Base-by-base conservation (phyloP, 2,888 invertebrate species). In the Leptogaster cylindrica region DNA sequence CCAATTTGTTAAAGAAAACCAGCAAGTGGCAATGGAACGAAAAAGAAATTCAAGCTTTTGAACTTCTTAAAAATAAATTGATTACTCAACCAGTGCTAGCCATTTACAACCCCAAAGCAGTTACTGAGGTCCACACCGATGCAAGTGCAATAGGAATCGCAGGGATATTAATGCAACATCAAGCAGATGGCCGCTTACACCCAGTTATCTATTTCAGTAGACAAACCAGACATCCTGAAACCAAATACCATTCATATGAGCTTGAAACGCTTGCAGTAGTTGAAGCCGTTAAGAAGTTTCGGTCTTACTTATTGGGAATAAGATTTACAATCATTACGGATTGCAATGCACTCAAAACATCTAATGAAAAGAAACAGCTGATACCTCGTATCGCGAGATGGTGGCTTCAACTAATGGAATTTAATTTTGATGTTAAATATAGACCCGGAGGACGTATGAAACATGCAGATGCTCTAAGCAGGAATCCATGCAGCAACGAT, bases 201-300 rank as follows among this genome's bases (percentile, higher is more conserved):
- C 76, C 76, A 2, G 73, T 77, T 6, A 73, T 71, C 20, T 75
- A 73, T 55, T 76, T 68, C 52, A 77, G 76, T 46, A 44, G 73
- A n/a, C 73, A 74, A 8, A 75, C 76, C 0, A 71, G 65, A 36
- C 65, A 55, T 2, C 73, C 75, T 18, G 76, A 73, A 64, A 63
- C 64, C 8, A 48, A 72, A 6, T 76, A 73, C 64, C 74, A 75
- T 50, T 74, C 73, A 33, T 77, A 76, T 61, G 76, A 78, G 46
- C 70, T 78, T 0, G 72, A 77, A 58, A 75, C 76, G 0, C 63
- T 78, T 0, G 76, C 76, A 0, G 75, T 76, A 70, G 65, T 65
- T 6, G 65, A 65, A 36, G 4, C 65, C 18, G 18, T 65, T 25
- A 65, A 65, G 3, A 51, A 65, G 16, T 69, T 69, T 31, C 48